Base-by-base conservation (phyloP, 2,113 vertebrate species). In the Nannobrachium achirus region DNA sequence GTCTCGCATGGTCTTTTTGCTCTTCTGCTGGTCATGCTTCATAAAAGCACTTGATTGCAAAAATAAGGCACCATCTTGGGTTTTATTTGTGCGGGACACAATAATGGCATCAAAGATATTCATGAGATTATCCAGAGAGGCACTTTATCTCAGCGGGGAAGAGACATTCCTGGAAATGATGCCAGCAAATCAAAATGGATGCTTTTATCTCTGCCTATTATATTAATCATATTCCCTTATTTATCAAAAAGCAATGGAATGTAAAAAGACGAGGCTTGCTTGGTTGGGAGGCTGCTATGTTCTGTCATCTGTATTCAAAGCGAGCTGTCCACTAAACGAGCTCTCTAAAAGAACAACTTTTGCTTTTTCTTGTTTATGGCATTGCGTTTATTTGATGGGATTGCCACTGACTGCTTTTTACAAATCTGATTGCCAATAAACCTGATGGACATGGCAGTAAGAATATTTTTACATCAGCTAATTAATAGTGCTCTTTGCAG, bases 41-140 rank as follows among this genome's bases (percentile, higher is more conserved):
- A 69, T 80, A 70, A 80, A 71, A 38, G 39, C 19, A 15, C 50
- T 25, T 75, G 74, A 82, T 82, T 61, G 70, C 73, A 85, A 65
- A 68, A 18, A 33, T 33, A 2, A 33, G 25, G 25, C 25, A 51
- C 25, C 68, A 3, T 62, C 69, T 58, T 65, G 44, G 69, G 73
- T 69, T 82, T 69, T 46, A 39, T 64, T 69, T 64, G 38, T 57
- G 48, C 13, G 44, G 50, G 15, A 56, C 11, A 53, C 60, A 61
- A 76, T 82, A 66, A 82, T 75, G 73, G 74, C 76, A 67, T 72
- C 70, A 79, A 75, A 84, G 71, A 71, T 44, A 59, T 76, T 70
- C 69, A 62, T 56, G 56, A 52, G 82, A 66, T 81, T 73, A 79
- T 73, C 53, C 66, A 15, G 52, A 62, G 62, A 52, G 15, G 46